Evolutionary conservation across 2,797 vertebrate species (phyloP), one percentile per base, ranked within the genome.

Genomic region (Carcharodon carcharias): DNA sequence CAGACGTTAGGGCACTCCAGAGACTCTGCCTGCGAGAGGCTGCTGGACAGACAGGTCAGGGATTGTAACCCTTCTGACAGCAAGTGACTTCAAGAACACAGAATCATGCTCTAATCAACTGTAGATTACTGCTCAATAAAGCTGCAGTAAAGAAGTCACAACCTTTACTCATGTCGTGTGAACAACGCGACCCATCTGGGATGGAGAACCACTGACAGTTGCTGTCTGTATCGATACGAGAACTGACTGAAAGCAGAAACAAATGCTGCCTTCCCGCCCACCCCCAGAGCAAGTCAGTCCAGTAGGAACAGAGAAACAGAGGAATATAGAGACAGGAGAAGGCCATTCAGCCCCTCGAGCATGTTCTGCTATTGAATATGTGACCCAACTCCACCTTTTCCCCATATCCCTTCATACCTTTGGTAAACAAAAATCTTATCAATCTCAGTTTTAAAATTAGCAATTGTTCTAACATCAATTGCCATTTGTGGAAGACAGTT

Each of bases 1-100:
- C 91, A 67, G 91, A 93, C 63, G 63, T 93, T 93, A 93, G n/a
- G 91, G 61, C 61, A 93, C n/a, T 45, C n/a, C 63, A 93, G 61
- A 67, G n/a, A 67, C 91, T 4, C n/a, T 45, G 61, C 9, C 40
- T 40, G 21, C 0, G 9, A 93, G n/a, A 23, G 91, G n/a, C 63
- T 93, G 91, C n/a, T 67, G n/a, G 61, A 23, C 63, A 93, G 21
- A 40, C n/a, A 67, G 63, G 91, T 67, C 91, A 67, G 61, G 8
- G n/a, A 93, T 67, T 93, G 63, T 93, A 45, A 93, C 21, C n/a
- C 63, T 45, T 23, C n/a, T 45, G 61, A 67, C 91, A 45, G n/a
- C 35, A 45, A 45, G 91, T 65, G 45, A 63, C 61, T 67, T 63
- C 23, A 18, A 40, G 9, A 50, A 23, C 63, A 23, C 61, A 93